Base-by-base conservation (phyloP, 1,140 invertebrate genomes). In the Drosophila funebris region DNA sequence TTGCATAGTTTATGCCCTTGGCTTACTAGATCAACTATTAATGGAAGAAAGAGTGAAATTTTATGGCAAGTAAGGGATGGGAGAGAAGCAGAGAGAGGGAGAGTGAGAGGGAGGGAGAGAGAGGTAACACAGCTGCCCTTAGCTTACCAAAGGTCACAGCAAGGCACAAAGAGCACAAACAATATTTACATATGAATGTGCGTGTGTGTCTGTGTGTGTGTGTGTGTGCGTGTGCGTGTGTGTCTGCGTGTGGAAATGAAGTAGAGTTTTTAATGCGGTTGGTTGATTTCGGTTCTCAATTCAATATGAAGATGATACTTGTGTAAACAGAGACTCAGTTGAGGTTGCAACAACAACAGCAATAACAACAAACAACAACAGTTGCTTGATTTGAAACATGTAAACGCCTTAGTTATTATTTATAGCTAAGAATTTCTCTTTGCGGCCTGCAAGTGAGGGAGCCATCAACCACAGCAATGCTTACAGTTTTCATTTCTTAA, bases 1-100 rank as follows among this genome's bases (percentile, higher is more conserved):
- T 88, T 82, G 82, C 78, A 87, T 87, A 78, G 78, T 69, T 87
- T 73, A 82, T 73, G 78, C 66, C 71, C 33, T 44, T 57, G 81
- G 81, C 81, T 85, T 87, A 87, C 82, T 72, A 85, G 78, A 85
- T 85, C 81, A 85, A 85, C 81, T 85, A 85, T 85, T 85, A 87
- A 85, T 85, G 78, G 82, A 58, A 87, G 81, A 85, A 87, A 75
- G 58, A 73, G 74, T 53, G 48, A 76, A 84, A 76, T 57, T 77
- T 76, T 60, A 84, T 64, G 80, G 75, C 71, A 66, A 57, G 46
- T 75, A 74, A 56, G 7, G 11, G 16, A n/a, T 27, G 4, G 3
- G 9, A 16, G 13, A n/a, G n/a, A n/a, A n/a, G n/a, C 1, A 18
- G 13, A n/a, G 24, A 3, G 11, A 5, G 33, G 13, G 18, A 11